A percentile compares a stretch with the other conserved stretches of the same genome.
These are phyloP conservation scores for Solenodon paradoxus DNA, from an alignment of 2,113 vertebrate genomes.

Conservation along the genomic window DNA sequence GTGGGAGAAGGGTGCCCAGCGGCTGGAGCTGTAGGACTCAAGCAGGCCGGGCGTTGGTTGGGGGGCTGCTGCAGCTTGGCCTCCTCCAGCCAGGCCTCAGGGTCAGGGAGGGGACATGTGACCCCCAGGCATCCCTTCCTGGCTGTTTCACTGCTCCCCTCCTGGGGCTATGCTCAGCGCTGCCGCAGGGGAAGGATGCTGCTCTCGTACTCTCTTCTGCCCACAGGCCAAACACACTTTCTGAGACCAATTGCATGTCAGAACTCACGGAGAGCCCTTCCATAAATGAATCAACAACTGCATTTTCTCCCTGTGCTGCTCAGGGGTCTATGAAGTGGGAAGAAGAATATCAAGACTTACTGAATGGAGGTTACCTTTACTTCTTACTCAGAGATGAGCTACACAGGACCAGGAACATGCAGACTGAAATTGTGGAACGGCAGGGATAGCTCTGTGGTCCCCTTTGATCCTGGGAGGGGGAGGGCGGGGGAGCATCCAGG, in stretches of 20 bases:
- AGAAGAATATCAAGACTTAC: background rate
- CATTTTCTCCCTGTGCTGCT: background rate
- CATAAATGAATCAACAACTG: background rate
- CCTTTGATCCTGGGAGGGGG: background rate
- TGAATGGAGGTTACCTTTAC: background rate
- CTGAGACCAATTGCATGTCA: background rate
- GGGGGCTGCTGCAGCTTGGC: background rate
- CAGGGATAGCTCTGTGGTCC: background rate
- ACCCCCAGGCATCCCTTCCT: background rate
- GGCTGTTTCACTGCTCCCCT: background rate
- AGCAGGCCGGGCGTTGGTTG: background rate
- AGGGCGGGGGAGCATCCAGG: background rate
- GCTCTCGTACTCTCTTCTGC: background rate
- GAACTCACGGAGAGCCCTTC: background rate
- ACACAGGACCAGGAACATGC: background rate
- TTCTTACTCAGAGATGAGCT: background rate
- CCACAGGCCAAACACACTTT: background rate
- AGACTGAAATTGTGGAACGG: background rate
- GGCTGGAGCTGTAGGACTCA: accelerated
- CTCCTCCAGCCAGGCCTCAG: background rate
- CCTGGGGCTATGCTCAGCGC: background rate
- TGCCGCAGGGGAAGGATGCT: background rate
- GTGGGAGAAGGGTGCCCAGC: accelerated
- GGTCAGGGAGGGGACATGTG: background rate
- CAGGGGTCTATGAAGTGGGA: background rate